Evolutionary conservation across 92 coral and sea anemone genomes (phyloP).

Genomic region (Zoanthus gigantus): DNA sequence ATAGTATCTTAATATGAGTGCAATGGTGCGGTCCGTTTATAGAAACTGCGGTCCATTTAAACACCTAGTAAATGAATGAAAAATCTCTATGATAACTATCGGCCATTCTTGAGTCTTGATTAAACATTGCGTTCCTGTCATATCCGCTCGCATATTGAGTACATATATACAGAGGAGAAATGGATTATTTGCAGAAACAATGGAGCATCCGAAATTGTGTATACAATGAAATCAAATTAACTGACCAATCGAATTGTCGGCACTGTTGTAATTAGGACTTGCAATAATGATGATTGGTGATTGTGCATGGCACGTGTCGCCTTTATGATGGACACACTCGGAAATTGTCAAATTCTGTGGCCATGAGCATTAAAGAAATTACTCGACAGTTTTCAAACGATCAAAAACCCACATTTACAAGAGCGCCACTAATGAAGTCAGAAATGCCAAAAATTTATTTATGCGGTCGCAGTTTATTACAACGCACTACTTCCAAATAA

Average conservation of each 20-base stretch:
- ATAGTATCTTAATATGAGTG: slow-evolving; percentile 16
- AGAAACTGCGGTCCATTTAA: slow-evolving; percentile 4
- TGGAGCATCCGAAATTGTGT: slow-evolving; percentile 63
- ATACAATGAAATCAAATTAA: slow-evolving; percentile 78
- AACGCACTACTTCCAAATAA: not conserved
- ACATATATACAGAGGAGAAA: slow-evolving; percentile 28
- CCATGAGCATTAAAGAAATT: slow-evolving; percentile 38
- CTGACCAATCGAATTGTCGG: slow-evolving; percentile 77
- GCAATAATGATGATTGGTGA: slow-evolving; percentile 72
- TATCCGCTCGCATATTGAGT: slow-evolving; percentile 42
- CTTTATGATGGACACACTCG: slow-evolving; percentile 60
- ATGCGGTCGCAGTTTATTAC: not conserved
- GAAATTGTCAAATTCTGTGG: slow-evolving; percentile 61
- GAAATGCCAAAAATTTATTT: slow-evolving; percentile 13
- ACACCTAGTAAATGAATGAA: slow-evolving; percentile 25
- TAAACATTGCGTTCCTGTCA: slow-evolving; percentile 24
- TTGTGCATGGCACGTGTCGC: slow-evolving; percentile 79
- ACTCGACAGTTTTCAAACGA: slow-evolving; percentile 4
- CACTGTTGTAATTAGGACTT: slow-evolving; percentile 74
- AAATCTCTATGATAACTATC: slow-evolving; percentile 26
- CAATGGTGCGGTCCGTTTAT: not conserved
- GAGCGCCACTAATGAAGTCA: slow-evolving; percentile 22
- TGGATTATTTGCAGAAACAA: slow-evolving; percentile 72
- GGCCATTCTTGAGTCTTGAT: slow-evolving; percentile 39
- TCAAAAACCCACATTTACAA: slow-evolving; percentile 7